phyloP scores from a whole-genome alignment of 2,797 vertebrate species.

The Sebastes diaconus region DNA sequence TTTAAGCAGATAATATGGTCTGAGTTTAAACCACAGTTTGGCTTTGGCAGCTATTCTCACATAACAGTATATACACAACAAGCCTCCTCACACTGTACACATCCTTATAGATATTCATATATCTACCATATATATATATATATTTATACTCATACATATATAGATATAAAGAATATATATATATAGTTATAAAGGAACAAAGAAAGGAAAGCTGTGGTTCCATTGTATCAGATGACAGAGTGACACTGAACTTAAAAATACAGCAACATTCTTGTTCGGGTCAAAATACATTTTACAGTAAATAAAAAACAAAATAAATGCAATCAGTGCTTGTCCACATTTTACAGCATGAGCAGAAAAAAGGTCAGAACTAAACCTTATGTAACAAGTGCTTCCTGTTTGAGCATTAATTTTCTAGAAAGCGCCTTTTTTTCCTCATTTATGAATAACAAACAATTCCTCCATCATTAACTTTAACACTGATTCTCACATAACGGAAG shows the following conservation, averaged over 20 bases:
- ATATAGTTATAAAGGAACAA: constrained; percentile 25
- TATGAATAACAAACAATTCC: not conserved
- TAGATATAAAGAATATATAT: constrained; percentile 65
- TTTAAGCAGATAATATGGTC: constrained; percentile 35
- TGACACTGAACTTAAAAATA: constrained; percentile 46
- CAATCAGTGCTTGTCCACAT: constrained; percentile 60
- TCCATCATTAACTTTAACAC: constrained; percentile 7
- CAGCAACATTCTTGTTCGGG: constrained; percentile 61
- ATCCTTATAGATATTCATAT: constrained; percentile 52
- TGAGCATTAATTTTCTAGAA: not conserved
- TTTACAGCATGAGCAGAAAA: constrained; percentile 60
- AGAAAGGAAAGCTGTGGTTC: constrained; percentile 58
- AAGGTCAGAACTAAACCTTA: not conserved
- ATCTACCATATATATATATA: constrained; percentile 64
- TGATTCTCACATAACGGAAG: not conserved
- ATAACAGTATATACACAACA: constrained; percentile 74
- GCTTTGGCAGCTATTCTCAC: constrained; percentile 80
- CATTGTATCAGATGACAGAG: constrained; percentile 33
- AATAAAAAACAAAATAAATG: constrained; percentile 31
- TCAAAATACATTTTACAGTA: constrained; percentile 61
- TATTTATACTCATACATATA: constrained; percentile 55
- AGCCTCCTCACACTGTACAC: constrained; percentile 74
- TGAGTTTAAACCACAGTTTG: constrained; percentile 59
- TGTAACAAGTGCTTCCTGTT: constrained; percentile 45
- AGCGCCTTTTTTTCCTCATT: not conserved